Evolutionary conservation across 2,888 invertebrate genomes (phyloP).

Genomic region (Phalera bucephala): DNA sequence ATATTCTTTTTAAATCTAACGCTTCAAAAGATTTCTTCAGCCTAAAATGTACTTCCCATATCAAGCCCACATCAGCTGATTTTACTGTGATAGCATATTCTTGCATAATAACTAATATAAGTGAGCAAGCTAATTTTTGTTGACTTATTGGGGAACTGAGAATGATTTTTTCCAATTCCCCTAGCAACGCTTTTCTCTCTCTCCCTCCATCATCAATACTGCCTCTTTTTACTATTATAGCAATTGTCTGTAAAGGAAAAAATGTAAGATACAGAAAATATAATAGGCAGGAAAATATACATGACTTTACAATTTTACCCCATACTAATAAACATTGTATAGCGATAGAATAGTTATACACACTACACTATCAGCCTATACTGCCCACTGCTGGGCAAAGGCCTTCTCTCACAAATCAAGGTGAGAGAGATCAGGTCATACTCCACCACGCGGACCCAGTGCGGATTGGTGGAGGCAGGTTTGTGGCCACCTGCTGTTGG

Average conservation of each 20-base stretch:
- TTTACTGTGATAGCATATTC: conserved; percentile 94
- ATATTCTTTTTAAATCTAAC: conserved; percentile 90
- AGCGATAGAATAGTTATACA: too few species aligned
- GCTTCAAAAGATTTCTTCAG: conserved; percentile 93
- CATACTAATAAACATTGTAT: too few species aligned
- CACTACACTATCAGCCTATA: too few species aligned
- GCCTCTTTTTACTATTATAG: conserved; percentile 93
- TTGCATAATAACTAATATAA: conserved; percentile 92
- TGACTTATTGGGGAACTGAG: conserved; percentile 89
- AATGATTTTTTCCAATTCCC: conserved; percentile 90
- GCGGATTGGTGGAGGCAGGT: too few species aligned
- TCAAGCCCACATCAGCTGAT: conserved; percentile 93
- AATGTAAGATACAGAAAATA: too few species aligned
- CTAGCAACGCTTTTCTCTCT: conserved; percentile 86
- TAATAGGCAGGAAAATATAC: too few species aligned
- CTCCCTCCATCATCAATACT: conserved; percentile 89
- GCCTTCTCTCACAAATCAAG: too few species aligned
- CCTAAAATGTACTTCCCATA: conserved; percentile 94
- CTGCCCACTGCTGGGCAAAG: too few species aligned
- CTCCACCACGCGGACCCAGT: too few species aligned
- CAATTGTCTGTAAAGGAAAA: conserved; percentile 85
- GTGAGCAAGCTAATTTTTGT: conserved; percentile 92
- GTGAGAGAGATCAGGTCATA: too few species aligned
- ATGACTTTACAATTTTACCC: too few species aligned
- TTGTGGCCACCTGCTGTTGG: too few species aligned